Evolutionary conservation across 1,140 invertebrate species (phyloP).

Genomic region (Camponotus pennsylvanicus): DNA sequence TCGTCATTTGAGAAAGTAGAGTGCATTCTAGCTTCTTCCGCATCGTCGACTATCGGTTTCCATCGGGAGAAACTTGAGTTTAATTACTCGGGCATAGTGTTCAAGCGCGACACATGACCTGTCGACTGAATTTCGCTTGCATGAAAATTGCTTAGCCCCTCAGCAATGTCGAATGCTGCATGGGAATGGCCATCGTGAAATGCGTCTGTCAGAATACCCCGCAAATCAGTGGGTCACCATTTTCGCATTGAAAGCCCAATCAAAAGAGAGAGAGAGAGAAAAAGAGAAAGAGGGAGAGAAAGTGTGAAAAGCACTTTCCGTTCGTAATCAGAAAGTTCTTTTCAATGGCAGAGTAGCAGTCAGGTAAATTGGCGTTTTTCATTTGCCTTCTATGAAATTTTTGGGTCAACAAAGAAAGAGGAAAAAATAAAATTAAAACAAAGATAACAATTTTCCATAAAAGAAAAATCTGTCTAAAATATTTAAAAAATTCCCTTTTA

Average conservation of each 20-base stretch:
- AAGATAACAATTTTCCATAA: too few species aligned
- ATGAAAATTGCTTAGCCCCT: slow-evolving; percentile 8
- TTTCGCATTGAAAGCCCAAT: slow-evolving; percentile 14
- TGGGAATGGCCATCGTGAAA: slow-evolving; percentile 13
- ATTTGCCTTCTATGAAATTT: not conserved
- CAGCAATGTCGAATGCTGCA: slow-evolving; percentile 21
- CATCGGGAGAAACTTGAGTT: slow-evolving; percentile 35
- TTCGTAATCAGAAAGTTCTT: slow-evolving; percentile 5
- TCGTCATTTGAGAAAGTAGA: slow-evolving; percentile 36
- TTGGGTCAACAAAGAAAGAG: too few species aligned
- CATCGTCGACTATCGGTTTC: slow-evolving; percentile 34
- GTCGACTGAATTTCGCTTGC: slow-evolving; percentile 6
- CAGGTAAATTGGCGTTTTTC: not conserved
- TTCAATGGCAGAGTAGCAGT: not conserved
- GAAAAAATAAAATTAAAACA: not conserved
- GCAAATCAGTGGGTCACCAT: slow-evolving; percentile 16
- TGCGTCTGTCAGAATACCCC: not conserved
- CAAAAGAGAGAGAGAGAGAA: not conserved
- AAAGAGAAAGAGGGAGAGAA: not conserved
- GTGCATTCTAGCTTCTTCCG: slow-evolving; percentile 38
- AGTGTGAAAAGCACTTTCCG: slow-evolving; percentile 1
- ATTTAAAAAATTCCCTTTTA: not conserved
- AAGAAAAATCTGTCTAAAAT: too few species aligned
- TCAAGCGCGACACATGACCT: not conserved
- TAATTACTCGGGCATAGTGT: slow-evolving; percentile 33